Conservation (phyloP, 2,797 vertebrate genomes). For the Epinephelus malabaricus region DNA sequence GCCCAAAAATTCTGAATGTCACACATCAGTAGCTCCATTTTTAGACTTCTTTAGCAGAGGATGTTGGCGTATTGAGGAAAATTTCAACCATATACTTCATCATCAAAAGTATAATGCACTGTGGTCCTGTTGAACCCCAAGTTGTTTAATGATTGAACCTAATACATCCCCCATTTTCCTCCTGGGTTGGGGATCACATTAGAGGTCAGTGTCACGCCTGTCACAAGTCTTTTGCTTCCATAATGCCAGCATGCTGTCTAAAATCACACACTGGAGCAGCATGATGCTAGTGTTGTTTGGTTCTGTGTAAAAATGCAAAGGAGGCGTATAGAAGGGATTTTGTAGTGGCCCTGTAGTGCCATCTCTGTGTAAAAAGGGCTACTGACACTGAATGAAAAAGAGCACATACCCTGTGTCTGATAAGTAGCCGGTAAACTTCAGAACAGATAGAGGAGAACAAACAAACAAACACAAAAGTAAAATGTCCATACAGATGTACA, state of each 20-base stretch:
- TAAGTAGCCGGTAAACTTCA: neutral
- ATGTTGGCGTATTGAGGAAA: too few relatives aligned
- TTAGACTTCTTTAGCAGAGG: slow-evolving; percentile 7
- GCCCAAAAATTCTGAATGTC: neutral
- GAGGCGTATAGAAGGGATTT: too few relatives aligned
- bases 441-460: neutral
- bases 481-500: neutral
- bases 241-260: too few relatives aligned
- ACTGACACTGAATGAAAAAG: neutral
- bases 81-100: neutral
- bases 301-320: too few relatives aligned
- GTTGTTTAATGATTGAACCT: slow-evolving; percentile 8
- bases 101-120: neutral
- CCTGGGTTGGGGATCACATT: neutral
- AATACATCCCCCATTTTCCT: neutral
- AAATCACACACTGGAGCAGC: too few relatives aligned
- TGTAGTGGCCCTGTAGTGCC: too few relatives aligned
- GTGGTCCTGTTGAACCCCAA: neutral
- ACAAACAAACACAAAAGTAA: neutral
- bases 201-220: too few relatives aligned
- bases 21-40: neutral
- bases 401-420: neutral
- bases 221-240: too few relatives aligned
- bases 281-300: too few relatives aligned
- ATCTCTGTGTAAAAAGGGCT: too few relatives aligned